Percentiles rank a stretch among this genome's conserved stretches.
phyloP scores from a whole-genome alignment of 1,140 invertebrate species.

The Leptonema lineaticorne region DNA sequence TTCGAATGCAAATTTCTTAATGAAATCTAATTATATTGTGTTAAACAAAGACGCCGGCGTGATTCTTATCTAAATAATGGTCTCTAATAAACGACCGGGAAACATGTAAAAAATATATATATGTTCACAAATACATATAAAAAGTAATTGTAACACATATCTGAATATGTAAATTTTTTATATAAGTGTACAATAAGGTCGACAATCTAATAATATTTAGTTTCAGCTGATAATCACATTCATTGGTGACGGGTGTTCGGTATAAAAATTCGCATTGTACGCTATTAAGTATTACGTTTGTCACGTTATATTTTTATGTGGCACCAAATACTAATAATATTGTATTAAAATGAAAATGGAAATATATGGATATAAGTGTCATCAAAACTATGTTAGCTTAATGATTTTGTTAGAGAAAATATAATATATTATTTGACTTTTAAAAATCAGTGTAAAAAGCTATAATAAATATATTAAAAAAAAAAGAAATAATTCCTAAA shows the following conservation, averaged over 20 bases:
- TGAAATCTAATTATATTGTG: slow-evolving; percentile 32
- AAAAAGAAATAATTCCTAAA: no score
- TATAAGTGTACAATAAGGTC: no score
- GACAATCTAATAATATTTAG: slow-evolving; percentile 32
- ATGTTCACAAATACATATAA: no score
- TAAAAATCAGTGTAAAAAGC: no score
- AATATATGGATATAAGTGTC: no score
- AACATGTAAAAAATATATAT: slow-evolving; percentile 31
- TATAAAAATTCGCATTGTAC: background rate
- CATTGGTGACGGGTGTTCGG: slow-evolving; percentile 4
- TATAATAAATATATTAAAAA: no score
- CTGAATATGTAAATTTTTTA: no score
- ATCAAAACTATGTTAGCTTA: no score
- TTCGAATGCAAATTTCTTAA: slow-evolving; percentile 29
- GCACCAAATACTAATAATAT: slow-evolving; percentile 10
- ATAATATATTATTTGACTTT: no score
- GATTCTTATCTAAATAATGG: slow-evolving; percentile 17
- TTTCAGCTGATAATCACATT: slow-evolving; percentile 13
- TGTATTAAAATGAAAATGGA: no score
- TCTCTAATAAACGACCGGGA: slow-evolving; percentile 12
- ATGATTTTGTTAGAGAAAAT: no score
- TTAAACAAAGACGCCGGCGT: slow-evolving; percentile 29
- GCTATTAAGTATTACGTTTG: background rate
- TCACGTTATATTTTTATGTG: background rate
- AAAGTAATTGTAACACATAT: no score